Percentiles rank a stretch among this genome's conserved stretches.
Evolutionary conservation across 1,140 invertebrate species (phyloP).

Genomic region (Drosophila repletoides): DNA sequence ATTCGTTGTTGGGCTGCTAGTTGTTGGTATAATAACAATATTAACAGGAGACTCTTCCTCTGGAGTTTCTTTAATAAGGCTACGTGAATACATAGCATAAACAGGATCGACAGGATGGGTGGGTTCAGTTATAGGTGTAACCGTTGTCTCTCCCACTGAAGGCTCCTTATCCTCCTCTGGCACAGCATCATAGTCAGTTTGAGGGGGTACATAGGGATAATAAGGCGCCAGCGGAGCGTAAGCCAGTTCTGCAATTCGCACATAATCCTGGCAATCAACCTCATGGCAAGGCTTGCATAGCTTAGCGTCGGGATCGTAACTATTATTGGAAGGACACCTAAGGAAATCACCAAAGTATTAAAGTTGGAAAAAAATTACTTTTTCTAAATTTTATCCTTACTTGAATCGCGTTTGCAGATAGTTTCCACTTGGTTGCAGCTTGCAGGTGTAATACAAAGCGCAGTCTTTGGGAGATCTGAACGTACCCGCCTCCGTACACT

Average conservation of each 20-base stretch:
- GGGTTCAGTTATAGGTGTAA: not conserved
- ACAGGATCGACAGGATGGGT: conserved; percentile 6
- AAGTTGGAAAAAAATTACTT: too few relatives aligned
- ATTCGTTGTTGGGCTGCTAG: not conserved
- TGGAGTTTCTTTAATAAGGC: not conserved
- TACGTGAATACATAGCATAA: not conserved
- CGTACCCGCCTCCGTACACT: conserved; percentile 68
- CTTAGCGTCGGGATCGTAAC: conserved; percentile 51
- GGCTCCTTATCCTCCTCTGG: not conserved
- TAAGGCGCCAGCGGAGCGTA: conserved; percentile 42
- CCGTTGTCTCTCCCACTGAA: not conserved
- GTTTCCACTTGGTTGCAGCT: conserved; percentile 52
- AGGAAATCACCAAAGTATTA: not conserved
- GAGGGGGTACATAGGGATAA: conserved; percentile 45
- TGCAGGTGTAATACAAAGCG: conserved; percentile 81
- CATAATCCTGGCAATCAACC: conserved; percentile 44
- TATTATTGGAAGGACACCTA: conserved; percentile 61
- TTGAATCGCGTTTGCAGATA: conserved; percentile 79
- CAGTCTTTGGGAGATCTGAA: conserved; percentile 80
- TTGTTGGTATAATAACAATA: conserved; percentile 1
- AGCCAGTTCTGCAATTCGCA: conserved; percentile 17
- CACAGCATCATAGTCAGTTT: conserved; percentile 30
- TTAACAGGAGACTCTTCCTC: not conserved
- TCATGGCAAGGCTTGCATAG: conserved; percentile 51
- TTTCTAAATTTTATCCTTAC: conserved; percentile 43